Base-by-base conservation (phyloP, 2,888 invertebrate genomes). In the Napeogenes sylphis region DNA sequence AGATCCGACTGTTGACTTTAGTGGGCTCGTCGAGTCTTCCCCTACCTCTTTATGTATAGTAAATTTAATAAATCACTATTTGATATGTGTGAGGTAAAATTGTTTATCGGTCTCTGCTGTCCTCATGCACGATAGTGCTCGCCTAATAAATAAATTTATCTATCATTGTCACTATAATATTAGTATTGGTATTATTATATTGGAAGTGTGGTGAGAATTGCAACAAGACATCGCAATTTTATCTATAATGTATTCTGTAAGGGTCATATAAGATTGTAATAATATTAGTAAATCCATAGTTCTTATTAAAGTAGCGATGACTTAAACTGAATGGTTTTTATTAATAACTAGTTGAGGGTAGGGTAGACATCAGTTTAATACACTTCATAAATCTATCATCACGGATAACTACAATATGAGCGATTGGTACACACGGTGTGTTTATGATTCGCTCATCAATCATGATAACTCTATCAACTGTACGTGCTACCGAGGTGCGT, bases 41-140 rank as follows among this genome's bases (percentile, higher is more conserved):
- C 81, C 82, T 76, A 70, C 75, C 76, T 76, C 70, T 75, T 84
- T 83, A 82, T 83, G 81, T 84, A 84, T 83, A 82, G 71, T 67
- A 73, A 68, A 73, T 73, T 71, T 77, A 77, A 81, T 84, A 83
- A 84, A 83, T 82, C 80, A 81, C 71, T 75, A 79, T 81, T 77
- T 76, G 75, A 75, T 75, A 71, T 69, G 73, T 75, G 71, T 76
- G 76, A 74, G 73, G 71, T 64, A 65, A 63, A 69, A 61, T 57
- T 70, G 67, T 73, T 71, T 79, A 80, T 77, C 69, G 73, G 73
- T 73, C 73, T 76, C 73, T 66, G 72, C 71, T 68, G 71, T 69
- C 63, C 63, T 45, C 68, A 70, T 68, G 64, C 67, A 58, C 72
- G 75, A 77, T 81, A 77, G 76, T 78, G 71, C 75, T 73, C 77